These are phyloP conservation scores for Epinotia nisella DNA, from an alignment of 2,888 invertebrate genomes.

Conservation along the genomic window DNA sequence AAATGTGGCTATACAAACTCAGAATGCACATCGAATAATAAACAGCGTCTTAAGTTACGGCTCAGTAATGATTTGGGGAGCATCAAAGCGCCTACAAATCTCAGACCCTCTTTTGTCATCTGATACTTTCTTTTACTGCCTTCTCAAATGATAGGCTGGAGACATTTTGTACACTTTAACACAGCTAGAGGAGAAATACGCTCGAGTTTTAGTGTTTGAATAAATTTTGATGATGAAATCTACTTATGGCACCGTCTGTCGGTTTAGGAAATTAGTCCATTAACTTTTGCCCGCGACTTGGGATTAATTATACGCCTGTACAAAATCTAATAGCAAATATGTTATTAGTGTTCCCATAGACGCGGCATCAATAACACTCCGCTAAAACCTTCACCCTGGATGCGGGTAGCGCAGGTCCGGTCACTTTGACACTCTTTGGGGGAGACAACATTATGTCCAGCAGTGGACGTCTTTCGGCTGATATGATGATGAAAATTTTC, in stretches of 20 bases:
- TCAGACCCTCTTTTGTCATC: constrained; percentile 25
- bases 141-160: constrained; percentile 17
- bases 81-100: constrained; percentile 28
- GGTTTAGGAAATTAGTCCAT: not conserved
- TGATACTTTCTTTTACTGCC: constrained; percentile 23
- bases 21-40: constrained; percentile 12
- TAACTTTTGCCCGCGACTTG: too few relatives aligned
- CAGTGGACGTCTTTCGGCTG: too few relatives aligned
- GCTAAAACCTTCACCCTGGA: too few relatives aligned
- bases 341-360: too few relatives aligned
- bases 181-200: not conserved
- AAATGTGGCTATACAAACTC: constrained; percentile 3
- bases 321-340: too few relatives aligned
- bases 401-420: too few relatives aligned
- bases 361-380: too few relatives aligned
- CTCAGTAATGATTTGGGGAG: constrained; percentile 25
- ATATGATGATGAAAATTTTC: too few relatives aligned
- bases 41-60: constrained; percentile 10
- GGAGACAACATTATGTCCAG: too few relatives aligned
- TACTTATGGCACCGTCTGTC: constrained; percentile 7
- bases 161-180: constrained; percentile 20
- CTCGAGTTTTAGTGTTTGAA: constrained; percentile 6
- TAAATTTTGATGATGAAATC: not conserved
- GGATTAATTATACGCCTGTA: too few relatives aligned
- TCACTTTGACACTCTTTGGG: too few relatives aligned